A percentile compares a stretch with the other conserved stretches of the same genome.
Evolutionary conservation across 2,113 vertebrate genomes (phyloP).

Genomic region (Chloropsis cyanopogon): DNA sequence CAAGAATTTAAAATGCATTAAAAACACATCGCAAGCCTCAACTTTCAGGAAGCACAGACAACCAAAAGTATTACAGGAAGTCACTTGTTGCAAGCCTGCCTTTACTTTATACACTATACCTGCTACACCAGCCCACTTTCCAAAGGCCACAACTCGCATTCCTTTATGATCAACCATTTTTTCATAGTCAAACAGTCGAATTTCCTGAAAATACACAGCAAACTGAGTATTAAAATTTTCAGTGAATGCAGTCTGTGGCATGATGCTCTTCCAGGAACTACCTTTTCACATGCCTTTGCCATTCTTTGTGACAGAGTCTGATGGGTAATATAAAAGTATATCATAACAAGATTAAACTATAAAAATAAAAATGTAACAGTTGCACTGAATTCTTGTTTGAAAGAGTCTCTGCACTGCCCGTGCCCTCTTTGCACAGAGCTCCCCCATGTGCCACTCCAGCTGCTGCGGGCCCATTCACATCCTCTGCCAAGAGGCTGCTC

Average conservation of each 20-base stretch:
- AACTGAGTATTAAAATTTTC: constrained; percentile 30
- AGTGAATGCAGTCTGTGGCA: neutral
- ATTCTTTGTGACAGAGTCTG: neutral
- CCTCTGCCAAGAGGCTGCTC: neutral
- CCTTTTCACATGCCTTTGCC: neutral
- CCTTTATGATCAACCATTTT: constrained; percentile 97
- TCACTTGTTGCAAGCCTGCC: constrained; percentile 34
- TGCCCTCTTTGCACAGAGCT: neutral
- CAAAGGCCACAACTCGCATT: constrained; percentile 91
- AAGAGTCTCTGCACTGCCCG: neutral
- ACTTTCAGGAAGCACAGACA: neutral
- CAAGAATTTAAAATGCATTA: constrained; percentile 23
- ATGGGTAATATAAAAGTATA: neutral
- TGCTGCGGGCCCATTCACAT: neutral
- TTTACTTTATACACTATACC: constrained; percentile 74
- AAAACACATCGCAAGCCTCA: neutral
- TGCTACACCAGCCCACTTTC: constrained; percentile 97
- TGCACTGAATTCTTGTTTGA: neutral
- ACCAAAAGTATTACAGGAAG: neutral
- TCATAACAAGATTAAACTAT: neutral
- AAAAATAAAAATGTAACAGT: neutral
- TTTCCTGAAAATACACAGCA: constrained; percentile 79
- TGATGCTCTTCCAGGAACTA: neutral
- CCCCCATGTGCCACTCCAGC: neutral
- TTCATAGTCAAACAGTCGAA: constrained; percentile 97